Percentiles rank a stretch among this genome's conserved stretches.
Conservation (phyloP, 1,140 invertebrate genomes). For the Drosophila rufa region DNA sequence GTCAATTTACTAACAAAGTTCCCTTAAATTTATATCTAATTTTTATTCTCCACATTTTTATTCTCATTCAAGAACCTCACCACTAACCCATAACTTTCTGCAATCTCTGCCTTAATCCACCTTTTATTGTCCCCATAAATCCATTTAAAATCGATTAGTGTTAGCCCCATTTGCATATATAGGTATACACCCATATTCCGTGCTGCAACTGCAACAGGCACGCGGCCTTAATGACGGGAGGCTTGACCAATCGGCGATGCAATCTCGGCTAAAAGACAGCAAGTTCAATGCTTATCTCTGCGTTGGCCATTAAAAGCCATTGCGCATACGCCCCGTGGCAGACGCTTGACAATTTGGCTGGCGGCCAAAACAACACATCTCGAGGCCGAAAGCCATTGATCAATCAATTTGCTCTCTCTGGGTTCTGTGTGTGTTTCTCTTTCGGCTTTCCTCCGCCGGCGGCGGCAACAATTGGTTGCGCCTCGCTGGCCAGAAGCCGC, state of each 20-base stretch:
- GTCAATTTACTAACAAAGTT: no score
- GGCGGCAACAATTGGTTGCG: constrained; percentile 72
- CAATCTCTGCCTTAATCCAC: constrained; percentile 15
- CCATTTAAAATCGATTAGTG: constrained; percentile 44
- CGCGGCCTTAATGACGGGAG: constrained; percentile 64
- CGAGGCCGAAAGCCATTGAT: constrained; percentile 67
- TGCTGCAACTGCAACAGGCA: constrained; percentile 38
- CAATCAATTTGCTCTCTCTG: constrained; percentile 58
- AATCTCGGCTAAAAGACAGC: constrained; percentile 38
- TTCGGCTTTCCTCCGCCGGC: constrained; percentile 4
- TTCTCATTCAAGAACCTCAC: background rate
- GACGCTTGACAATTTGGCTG: constrained; percentile 56
- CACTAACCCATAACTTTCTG: background rate
- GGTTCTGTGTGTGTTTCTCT: background rate
- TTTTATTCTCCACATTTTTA: background rate
- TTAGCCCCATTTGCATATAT: background rate
- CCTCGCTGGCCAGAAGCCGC: constrained; percentile 51
- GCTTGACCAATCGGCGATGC: constrained; percentile 12
- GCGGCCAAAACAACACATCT: constrained; percentile 56
- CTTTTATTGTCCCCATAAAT: constrained; percentile 21
- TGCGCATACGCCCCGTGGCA: constrained; percentile 72
- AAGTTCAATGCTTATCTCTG: constrained; percentile 76
- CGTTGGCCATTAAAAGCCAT: constrained; percentile 56
- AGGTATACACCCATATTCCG: background rate
- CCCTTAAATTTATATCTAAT: background rate